Percentiles rank a stretch among this genome's conserved stretches.
Conservation (phyloP, 2,113 vertebrate species). For the Hypocryptadius cinnamomeus region DNA sequence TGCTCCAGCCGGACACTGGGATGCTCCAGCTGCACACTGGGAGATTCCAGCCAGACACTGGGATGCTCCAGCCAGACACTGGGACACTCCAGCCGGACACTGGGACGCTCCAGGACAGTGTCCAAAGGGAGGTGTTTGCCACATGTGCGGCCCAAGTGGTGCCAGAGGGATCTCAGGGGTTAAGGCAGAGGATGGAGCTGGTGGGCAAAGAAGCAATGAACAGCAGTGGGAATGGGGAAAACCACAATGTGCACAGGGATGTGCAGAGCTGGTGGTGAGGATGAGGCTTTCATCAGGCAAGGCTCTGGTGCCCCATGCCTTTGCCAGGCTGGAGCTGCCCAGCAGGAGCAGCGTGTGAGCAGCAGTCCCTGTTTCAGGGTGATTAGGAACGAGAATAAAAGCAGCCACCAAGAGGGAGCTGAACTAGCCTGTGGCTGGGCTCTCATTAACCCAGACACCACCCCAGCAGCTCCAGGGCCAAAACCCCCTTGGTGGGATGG, state of each 20-base stretch:
- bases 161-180: background rate
- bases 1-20: background rate
- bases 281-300: background rate
- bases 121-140: background rate
- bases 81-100: background rate
- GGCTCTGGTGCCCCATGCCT: background rate
- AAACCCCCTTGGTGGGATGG: background rate
- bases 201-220: background rate
- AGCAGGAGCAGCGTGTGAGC: background rate
- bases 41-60: background rate
- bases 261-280: background rate
- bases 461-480: accelerated
- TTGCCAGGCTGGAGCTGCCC: background rate
- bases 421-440: background rate
- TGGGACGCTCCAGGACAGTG: background rate
- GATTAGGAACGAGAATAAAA: background rate
- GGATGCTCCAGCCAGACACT: background rate
- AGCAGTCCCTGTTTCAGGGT: background rate
- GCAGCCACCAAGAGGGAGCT: background rate
- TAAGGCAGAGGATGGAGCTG: background rate
- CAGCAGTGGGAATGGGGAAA: background rate
- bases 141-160: background rate
- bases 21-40: too few relatives aligned
- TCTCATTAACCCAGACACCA: background rate
- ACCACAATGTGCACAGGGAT: background rate